Conservation (phyloP, 2,113 vertebrate species). For the Rhodinocichla rosea region DNA sequence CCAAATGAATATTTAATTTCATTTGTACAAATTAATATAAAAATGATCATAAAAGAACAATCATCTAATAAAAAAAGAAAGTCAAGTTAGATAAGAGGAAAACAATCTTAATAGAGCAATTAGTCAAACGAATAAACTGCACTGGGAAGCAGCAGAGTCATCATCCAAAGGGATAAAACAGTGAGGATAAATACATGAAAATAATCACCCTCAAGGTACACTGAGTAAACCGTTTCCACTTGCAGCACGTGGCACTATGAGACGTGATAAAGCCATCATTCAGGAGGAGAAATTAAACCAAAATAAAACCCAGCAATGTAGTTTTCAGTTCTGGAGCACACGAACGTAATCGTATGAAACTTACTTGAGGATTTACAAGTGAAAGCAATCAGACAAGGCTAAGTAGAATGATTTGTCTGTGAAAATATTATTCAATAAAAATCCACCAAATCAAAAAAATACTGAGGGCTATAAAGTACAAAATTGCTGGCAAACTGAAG, state of each 20-base stretch:
- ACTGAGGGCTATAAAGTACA: not conserved
- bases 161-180: not conserved
- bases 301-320: not conserved
- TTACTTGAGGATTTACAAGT: not conserved
- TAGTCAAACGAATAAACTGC: constrained; percentile 31
- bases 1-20: constrained; percentile 43
- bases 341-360: not conserved
- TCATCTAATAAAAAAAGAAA: constrained; percentile 34
- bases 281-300: not conserved
- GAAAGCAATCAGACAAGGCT: not conserved
- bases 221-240: fast-evolving
- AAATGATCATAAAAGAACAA: constrained; percentile 32
- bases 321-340: not conserved
- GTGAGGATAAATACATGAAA: not conserved
- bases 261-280: not conserved
- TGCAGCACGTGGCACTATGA: not conserved
- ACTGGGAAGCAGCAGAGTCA: not conserved
- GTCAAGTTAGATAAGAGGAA: constrained; percentile 34
- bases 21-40: constrained; percentile 16
- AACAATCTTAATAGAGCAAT: constrained; percentile 41
- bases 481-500: not conserved
- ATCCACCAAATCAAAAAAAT: not conserved
- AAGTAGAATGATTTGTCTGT: not conserved
- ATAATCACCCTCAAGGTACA: not conserved
- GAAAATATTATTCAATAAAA: not conserved